phyloP scores from a whole-genome alignment of 2,888 invertebrate genomes.

The Cheilosia vulpina region DNA sequence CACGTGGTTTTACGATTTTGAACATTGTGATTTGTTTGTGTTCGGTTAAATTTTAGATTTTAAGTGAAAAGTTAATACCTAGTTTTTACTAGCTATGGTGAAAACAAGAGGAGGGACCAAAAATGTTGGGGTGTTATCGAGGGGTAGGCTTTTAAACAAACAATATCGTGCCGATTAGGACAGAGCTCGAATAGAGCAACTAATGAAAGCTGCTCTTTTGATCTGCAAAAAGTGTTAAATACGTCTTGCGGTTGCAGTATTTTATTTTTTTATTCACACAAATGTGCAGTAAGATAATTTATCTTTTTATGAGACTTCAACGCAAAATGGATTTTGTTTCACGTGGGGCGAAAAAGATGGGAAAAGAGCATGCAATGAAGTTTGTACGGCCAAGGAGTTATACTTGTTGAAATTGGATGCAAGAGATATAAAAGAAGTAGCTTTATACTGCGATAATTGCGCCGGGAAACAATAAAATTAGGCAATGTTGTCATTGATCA shows the following conservation, averaged over 20 bases:
- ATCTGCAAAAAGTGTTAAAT: constrained; percentile 16
- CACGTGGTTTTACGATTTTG: no score
- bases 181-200: constrained; percentile 6
- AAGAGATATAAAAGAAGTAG: no score
- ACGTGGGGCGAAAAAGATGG: constrained; percentile 24
- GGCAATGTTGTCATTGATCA: neutral
- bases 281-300: constrained; percentile 17
- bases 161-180: constrained; percentile 23
- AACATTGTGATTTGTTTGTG: no score
- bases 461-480: no score
- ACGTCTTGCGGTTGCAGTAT: constrained; percentile 2
- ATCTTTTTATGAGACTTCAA: constrained; percentile 8
- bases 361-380: constrained; percentile 26
- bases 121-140: no score
- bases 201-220: constrained; percentile 30
- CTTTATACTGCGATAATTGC: no score
- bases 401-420: neutral
- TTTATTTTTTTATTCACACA: constrained; percentile 23
- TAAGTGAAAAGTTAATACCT: no score
- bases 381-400: constrained; percentile 21
- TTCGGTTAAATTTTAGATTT: no score
- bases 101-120: no score
- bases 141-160: neutral
- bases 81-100: no score
- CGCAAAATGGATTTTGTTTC: constrained; percentile 25